Percentiles rank a stretch among this genome's conserved stretches.
Evolutionary conservation across 2,113 vertebrate species (phyloP).

Genomic region (Bostrychus sinensis): DNA sequence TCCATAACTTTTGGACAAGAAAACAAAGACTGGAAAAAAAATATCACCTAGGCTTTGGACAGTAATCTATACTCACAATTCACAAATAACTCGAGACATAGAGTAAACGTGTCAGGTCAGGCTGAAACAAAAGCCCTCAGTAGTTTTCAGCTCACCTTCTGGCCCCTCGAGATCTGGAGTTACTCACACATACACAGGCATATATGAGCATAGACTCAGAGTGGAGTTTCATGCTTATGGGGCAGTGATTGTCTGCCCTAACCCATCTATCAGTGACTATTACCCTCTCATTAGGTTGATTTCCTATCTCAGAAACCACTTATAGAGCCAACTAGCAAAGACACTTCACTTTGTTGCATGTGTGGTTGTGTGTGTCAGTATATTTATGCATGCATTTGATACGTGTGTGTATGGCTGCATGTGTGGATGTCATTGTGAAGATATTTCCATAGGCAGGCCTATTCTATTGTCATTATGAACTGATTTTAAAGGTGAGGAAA

Average conservation of each 20-base stretch:
- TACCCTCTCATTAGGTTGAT: slow-evolving; percentile 76
- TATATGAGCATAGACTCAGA: slow-evolving; percentile 59
- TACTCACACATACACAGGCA: slow-evolving; percentile 47
- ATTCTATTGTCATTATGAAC: slow-evolving; percentile 76
- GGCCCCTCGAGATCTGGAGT: slow-evolving; percentile 63
- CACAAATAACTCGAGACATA: neutral
- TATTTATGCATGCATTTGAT: slow-evolving; percentile 58
- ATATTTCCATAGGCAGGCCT: slow-evolving; percentile 79
- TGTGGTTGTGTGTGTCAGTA: slow-evolving; percentile 29
- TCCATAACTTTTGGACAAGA: neutral
- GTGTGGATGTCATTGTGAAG: slow-evolving; percentile 51
- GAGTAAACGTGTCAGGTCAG: slow-evolving; percentile 24
- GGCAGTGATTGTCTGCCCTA: slow-evolving; percentile 79
- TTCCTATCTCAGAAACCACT: slow-evolving; percentile 74
- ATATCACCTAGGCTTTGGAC: neutral
- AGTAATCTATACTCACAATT: too few species aligned
- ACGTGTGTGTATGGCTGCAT: slow-evolving; percentile 30
- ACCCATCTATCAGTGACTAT: slow-evolving; percentile 79
- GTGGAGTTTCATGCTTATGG: slow-evolving; percentile 69
- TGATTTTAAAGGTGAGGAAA: slow-evolving; percentile 80
- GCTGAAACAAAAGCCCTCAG: slow-evolving; percentile 43
- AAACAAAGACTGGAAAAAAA: neutral
- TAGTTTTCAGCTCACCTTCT: slow-evolving; percentile 71
- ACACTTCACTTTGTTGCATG: slow-evolving; percentile 59
- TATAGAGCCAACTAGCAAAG: slow-evolving; percentile 68